Percentiles rank a stretch among this genome's conserved stretches.
phyloP scores from a whole-genome alignment of 2,113 vertebrate species.

The Chaenocephalus aceratus region DNA sequence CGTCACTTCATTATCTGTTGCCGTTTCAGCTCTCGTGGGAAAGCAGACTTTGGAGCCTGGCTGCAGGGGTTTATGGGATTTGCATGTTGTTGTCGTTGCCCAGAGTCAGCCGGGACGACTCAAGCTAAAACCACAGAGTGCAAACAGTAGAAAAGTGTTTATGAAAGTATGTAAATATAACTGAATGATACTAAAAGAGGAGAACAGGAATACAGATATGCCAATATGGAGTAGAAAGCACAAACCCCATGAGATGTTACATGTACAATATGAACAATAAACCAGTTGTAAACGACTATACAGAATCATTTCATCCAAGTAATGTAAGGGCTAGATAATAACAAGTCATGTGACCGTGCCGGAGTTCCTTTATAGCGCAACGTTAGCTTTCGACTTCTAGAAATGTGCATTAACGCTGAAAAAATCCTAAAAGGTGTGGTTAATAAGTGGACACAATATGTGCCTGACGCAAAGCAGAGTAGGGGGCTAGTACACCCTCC shows the following conservation, averaged over 20 bases:
- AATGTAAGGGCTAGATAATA: too few relatives aligned
- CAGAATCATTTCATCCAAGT: too few relatives aligned
- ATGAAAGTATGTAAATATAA: not conserved
- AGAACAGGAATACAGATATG: not conserved
- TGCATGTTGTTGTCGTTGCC: not conserved
- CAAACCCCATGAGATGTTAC: too few relatives aligned
- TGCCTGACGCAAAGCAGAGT: too few relatives aligned
- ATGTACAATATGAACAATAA: not conserved
- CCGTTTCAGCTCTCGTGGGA: not conserved
- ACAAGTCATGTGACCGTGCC: too few relatives aligned
- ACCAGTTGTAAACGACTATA: not conserved
- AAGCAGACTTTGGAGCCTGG: not conserved
- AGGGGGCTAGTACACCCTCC: too few relatives aligned
- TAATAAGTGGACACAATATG: too few relatives aligned
- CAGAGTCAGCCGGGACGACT: not conserved
- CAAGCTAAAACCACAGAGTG: not conserved
- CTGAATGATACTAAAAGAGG: not conserved
- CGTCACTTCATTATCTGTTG: not conserved
- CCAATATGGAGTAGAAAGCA: not conserved
- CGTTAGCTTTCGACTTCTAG: too few relatives aligned
- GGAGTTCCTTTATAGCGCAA: too few relatives aligned
- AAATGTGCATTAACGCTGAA: too few relatives aligned
- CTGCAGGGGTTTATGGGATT: conserved; percentile 14
- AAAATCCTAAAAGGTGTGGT: too few relatives aligned
- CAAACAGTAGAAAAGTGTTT: not conserved